Evolutionary conservation across 1,140 invertebrate genomes (phyloP).

Genomic region (Archivesica marissinica): DNA sequence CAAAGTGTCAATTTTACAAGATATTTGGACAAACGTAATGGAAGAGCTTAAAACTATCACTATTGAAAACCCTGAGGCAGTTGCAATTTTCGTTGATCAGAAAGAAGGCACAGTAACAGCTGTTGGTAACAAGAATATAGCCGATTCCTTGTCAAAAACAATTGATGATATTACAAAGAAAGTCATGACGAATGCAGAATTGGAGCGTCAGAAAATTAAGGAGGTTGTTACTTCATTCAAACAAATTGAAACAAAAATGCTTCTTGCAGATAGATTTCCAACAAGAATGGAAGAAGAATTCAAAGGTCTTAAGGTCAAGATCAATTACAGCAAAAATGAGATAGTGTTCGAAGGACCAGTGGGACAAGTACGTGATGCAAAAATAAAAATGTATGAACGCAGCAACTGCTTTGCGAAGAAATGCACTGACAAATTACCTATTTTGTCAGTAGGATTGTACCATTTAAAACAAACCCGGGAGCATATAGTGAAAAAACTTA

Average conservation of each 20-base stretch:
- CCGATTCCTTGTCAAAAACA: not conserved
- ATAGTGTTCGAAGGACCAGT: constrained; percentile 29
- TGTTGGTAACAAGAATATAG: constrained; percentile 13
- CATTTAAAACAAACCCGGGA: constrained; percentile 1
- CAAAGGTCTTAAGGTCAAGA: constrained; percentile 18
- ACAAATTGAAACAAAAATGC: constrained; percentile 40
- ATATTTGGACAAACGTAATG: constrained; percentile 39
- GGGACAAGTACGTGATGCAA: constrained; percentile 1
- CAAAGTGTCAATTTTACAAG: constrained; percentile 9
- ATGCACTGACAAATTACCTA: not conserved
- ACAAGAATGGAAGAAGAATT: constrained; percentile 9
- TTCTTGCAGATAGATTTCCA: constrained; percentile 30
- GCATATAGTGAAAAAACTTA: constrained; percentile 37
- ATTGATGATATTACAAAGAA: constrained; percentile 28
- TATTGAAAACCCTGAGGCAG: constrained; percentile 24
- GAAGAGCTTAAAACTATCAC: not conserved
- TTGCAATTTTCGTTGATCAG: constrained; percentile 23
- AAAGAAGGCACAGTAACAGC: constrained; percentile 11
- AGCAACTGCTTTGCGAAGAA: not conserved
- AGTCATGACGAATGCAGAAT: constrained; percentile 21
- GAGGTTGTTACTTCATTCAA: not conserved
- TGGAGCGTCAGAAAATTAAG: constrained; percentile 31
- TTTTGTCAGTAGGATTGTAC: not conserved
- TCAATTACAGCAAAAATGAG: constrained; percentile 39
- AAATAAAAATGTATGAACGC: constrained; percentile 21